Evolutionary conservation across 2,888 invertebrate genomes (phyloP).

Genomic region (Protula sp.): DNA sequence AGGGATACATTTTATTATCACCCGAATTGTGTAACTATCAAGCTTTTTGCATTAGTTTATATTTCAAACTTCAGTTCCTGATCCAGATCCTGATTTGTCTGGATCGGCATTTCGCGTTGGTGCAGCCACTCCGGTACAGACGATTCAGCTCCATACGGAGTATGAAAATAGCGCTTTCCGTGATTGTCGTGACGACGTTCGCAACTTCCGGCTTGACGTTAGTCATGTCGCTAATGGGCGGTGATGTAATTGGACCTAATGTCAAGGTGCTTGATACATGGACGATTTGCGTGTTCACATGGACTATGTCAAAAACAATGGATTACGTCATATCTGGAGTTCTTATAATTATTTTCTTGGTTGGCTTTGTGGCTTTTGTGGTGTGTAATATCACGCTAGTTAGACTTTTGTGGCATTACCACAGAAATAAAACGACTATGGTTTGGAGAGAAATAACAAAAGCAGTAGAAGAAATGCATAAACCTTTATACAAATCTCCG

Average conservation of each 20-base stretch:
- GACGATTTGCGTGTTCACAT: not conserved
- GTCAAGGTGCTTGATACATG: not conserved
- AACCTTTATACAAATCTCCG: too few species aligned
- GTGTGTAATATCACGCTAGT: conserved; percentile 17
- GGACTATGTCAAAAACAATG: not conserved
- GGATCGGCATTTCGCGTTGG: conserved; percentile 17
- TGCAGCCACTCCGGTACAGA: conserved; percentile 15
- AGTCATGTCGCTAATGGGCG: not conserved
- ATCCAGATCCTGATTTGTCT: conserved; percentile 14
- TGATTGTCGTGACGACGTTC: not conserved
- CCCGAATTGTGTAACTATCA: conserved; percentile 3
- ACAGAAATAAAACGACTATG: conserved; percentile 2
- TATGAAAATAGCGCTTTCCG: not conserved
- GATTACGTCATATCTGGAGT: conserved; percentile 4
- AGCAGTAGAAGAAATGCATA: conserved; percentile 5
- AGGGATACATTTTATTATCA: not conserved
- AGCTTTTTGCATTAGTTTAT: conserved; percentile 9
- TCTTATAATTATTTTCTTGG: conserved; percentile 5
- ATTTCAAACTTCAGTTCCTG: conserved; percentile 15
- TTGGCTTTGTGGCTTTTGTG: conserved; percentile 13
- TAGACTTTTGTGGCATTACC: conserved; percentile 15
- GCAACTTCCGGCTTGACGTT: conserved; percentile 2
- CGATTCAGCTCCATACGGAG: conserved; percentile 2
- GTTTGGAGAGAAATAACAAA: conserved; percentile 12
- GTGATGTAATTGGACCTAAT: not conserved